Evolutionary conservation across 1,140 invertebrate genomes (phyloP).

Genomic region (Trichomalopsis sarcophagae): DNA sequence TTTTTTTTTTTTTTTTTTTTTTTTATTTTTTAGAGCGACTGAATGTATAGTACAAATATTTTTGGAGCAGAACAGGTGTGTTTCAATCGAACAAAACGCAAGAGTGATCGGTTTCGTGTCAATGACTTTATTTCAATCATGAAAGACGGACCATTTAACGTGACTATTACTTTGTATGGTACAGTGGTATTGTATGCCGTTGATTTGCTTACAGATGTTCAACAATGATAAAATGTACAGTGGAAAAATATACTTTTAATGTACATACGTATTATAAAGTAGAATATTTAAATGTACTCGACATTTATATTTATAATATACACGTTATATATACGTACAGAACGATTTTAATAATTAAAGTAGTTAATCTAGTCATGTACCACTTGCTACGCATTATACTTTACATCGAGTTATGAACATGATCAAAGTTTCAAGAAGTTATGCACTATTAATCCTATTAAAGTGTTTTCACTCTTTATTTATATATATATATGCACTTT

Average conservation of each 20-base stretch:
- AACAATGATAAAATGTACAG: slow-evolving; percentile 66
- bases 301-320: slow-evolving; percentile 29
- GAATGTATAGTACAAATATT: too few relatives aligned
- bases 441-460: slow-evolving; percentile 22
- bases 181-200: slow-evolving; percentile 31
- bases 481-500: slow-evolving; percentile 51
- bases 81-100: not conserved
- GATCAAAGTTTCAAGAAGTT: slow-evolving; percentile 32
- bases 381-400: slow-evolving; percentile 39
- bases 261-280: slow-evolving; percentile 56
- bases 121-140: slow-evolving; percentile 43
- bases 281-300: slow-evolving; percentile 37
- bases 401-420: slow-evolving; percentile 41
- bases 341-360: slow-evolving; percentile 40
- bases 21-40: too few relatives aligned
- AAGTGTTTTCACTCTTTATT: not conserved
- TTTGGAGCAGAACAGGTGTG: not conserved
- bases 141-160: slow-evolving; percentile 19
- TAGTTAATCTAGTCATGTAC: slow-evolving; percentile 35
- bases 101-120: not conserved
- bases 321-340: slow-evolving; percentile 27
- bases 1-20: too few relatives aligned
- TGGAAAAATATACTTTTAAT: slow-evolving; percentile 68
- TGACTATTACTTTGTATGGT: slow-evolving; percentile 21
- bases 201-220: slow-evolving; percentile 49